These are phyloP conservation scores for Petrocephalus zakoni DNA, from an alignment of 2,113 vertebrate genomes.

Conservation along the genomic window DNA sequence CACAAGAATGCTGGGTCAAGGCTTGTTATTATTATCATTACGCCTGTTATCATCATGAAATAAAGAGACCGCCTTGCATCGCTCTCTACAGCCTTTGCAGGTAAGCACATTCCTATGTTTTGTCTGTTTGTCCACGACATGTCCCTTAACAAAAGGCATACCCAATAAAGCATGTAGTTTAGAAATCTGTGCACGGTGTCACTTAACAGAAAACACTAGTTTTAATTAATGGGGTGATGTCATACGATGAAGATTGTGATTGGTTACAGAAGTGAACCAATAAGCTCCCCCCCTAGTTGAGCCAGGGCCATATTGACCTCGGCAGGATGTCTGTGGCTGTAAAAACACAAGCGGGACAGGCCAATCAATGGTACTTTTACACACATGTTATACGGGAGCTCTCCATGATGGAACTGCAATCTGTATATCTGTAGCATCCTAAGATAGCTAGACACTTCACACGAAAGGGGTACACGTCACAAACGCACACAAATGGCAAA, in stretches of 20 bases:
- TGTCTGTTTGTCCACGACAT: neutral
- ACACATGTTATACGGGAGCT: neutral
- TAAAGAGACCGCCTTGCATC: neutral
- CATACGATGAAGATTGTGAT: neutral
- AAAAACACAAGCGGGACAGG: neutral
- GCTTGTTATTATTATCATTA: neutral
- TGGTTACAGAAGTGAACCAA: neutral
- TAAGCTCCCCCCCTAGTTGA: neutral
- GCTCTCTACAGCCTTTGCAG: neutral
- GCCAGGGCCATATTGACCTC: neutral
- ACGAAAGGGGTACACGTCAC: neutral
- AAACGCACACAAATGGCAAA: neutral
- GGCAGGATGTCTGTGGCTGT: neutral
- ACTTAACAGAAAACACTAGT: neutral
- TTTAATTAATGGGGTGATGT: neutral
- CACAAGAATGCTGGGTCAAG: neutral
- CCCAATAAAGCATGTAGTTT: neutral
- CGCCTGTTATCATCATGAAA: neutral
- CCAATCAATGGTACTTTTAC: neutral
- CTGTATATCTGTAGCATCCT: neutral
- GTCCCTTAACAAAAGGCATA: neutral
- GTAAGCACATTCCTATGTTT: neutral
- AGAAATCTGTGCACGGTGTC: neutral
- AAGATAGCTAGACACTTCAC: neutral
- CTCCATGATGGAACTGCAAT: too few relatives aligned